These are phyloP conservation scores for Xiphophorus hellerii DNA, from an alignment of 2,113 vertebrate species.

Conservation along the genomic window DNA sequence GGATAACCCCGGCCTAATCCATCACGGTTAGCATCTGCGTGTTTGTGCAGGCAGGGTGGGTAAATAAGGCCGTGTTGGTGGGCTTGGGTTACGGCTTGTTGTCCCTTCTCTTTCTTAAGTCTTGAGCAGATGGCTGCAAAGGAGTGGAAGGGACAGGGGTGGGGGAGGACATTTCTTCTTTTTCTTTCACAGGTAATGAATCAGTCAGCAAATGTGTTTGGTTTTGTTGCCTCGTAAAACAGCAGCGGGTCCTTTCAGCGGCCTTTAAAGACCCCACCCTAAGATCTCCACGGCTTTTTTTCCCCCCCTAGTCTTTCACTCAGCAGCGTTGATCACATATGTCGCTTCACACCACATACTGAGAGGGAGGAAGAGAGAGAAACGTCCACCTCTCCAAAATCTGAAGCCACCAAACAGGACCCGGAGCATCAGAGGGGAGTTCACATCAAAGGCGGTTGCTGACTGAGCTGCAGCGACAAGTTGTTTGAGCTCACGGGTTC, in stretches of 20 bases:
- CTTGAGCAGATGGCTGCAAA: conserved; percentile 57
- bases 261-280: conserved; percentile 59
- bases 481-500: conserved; percentile 76
- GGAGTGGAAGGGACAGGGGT: too few relatives aligned
- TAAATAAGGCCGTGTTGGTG: conserved; percentile 74
- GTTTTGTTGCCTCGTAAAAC: conserved; percentile 68
- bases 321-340: not conserved
- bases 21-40: conserved; percentile 73
- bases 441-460: conserved; percentile 75
- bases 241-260: conserved; percentile 52
- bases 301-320: not conserved
- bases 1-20: conserved; percentile 74
- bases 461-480: conserved; percentile 75
- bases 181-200: conserved; percentile 73
- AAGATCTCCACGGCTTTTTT: conserved; percentile 10
- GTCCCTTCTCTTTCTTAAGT: conserved; percentile 21
- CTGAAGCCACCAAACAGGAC: conserved; percentile 67
- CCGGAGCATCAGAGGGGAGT: conserved; percentile 55
- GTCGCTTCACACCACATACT: conserved; percentile 17
- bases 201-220: conserved; percentile 73
- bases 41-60: conserved; percentile 74
- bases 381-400: conserved; percentile 24
- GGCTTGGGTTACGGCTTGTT: conserved; percentile 64
- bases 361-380: not conserved
- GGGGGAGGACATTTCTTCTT: conserved; percentile 61